Evolutionary conservation across 2,113 vertebrate genomes (phyloP).

Genomic region (Malurus elegans): DNA sequence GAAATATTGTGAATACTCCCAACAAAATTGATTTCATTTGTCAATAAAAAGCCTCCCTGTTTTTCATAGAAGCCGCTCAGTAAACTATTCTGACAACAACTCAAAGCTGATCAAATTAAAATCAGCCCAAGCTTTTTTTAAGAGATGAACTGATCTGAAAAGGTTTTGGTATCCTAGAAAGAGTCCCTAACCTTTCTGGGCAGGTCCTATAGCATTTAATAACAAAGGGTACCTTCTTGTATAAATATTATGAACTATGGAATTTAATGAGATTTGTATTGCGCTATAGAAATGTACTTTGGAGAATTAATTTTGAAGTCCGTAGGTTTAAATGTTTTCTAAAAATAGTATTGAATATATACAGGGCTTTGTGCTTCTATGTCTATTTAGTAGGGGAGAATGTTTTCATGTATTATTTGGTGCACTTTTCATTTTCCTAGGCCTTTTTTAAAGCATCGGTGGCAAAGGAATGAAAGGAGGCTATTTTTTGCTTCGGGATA

Average conservation of each 20-base stretch:
- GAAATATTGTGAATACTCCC: not conserved
- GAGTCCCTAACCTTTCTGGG: slow-evolving; percentile 41
- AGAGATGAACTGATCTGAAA: not conserved
- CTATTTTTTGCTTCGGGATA: slow-evolving; percentile 62
- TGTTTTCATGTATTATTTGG: slow-evolving; percentile 68
- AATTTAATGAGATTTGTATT: slow-evolving; percentile 57
- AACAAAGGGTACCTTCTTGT: slow-evolving; percentile 7
- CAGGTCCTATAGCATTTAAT: slow-evolving; percentile 30
- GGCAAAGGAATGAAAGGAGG: slow-evolving; percentile 51
- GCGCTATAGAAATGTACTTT: slow-evolving; percentile 27
- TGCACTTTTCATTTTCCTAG: slow-evolving; percentile 35
- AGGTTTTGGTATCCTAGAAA: slow-evolving; percentile 31
- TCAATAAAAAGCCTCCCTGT: not conserved
- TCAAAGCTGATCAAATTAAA: slow-evolving; percentile 20
- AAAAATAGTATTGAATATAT: slow-evolving; percentile 49
- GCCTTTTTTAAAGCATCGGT: slow-evolving; percentile 38
- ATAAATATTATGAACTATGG: slow-evolving; percentile 33
- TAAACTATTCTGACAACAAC: slow-evolving; percentile 10
- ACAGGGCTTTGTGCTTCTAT: slow-evolving; percentile 46
- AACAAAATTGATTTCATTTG: slow-evolving; percentile 9
- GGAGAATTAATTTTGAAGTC: slow-evolving; percentile 60
- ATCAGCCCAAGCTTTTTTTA: not conserved
- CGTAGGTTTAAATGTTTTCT: slow-evolving; percentile 55
- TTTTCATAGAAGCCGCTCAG: not conserved
- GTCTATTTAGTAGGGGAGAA: slow-evolving; percentile 50